phyloP scores from a whole-genome alignment of 2,113 vertebrate species.

The Lepisosteus osseus region DNA sequence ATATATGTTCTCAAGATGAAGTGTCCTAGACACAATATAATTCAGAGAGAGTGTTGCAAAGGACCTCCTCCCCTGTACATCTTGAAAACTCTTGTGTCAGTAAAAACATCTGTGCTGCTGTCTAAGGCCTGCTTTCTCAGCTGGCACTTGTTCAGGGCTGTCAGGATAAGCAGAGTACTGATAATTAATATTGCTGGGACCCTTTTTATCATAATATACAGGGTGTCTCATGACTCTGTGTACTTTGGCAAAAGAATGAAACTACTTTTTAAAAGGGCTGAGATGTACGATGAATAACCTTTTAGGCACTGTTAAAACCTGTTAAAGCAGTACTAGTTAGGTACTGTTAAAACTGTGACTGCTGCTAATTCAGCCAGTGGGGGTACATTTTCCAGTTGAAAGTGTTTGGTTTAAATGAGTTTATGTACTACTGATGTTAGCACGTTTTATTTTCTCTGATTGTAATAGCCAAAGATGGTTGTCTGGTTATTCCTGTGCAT shows the following conservation, averaged over 20 bases:
- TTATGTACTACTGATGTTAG: too few species aligned
- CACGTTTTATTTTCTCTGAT: too few species aligned
- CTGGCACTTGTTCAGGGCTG: slow-evolving; percentile 64
- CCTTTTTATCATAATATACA: slow-evolving; percentile 55
- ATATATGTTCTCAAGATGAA: background rate
- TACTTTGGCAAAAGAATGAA: slow-evolving; percentile 50
- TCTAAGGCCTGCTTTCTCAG: slow-evolving; percentile 45
- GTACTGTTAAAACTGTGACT: too few species aligned
- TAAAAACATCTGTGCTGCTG: slow-evolving; percentile 55
- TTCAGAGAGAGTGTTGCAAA: slow-evolving; percentile 25
- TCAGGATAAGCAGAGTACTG: slow-evolving; percentile 48
- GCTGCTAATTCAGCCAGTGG: too few species aligned
- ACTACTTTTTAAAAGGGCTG: slow-evolving; percentile 52
- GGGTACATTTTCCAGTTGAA: too few species aligned
- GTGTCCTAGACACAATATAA: slow-evolving; percentile 26
- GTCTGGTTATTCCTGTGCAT: too few species aligned
- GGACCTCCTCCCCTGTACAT: slow-evolving; percentile 44
- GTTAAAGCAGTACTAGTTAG: too few species aligned
- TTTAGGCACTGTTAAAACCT: too few species aligned
- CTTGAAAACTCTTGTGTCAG: slow-evolving; percentile 58
- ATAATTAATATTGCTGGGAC: slow-evolving; percentile 59
- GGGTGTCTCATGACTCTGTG: slow-evolving; percentile 32
- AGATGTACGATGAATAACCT: background rate
- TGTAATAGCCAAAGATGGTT: too few species aligned
- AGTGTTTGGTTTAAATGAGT: too few species aligned